Percentiles rank a stretch among this genome's conserved stretches.
Evolutionary conservation across 2,113 vertebrate genomes (phyloP).

Genomic region (Mormyrus lacerda): DNA sequence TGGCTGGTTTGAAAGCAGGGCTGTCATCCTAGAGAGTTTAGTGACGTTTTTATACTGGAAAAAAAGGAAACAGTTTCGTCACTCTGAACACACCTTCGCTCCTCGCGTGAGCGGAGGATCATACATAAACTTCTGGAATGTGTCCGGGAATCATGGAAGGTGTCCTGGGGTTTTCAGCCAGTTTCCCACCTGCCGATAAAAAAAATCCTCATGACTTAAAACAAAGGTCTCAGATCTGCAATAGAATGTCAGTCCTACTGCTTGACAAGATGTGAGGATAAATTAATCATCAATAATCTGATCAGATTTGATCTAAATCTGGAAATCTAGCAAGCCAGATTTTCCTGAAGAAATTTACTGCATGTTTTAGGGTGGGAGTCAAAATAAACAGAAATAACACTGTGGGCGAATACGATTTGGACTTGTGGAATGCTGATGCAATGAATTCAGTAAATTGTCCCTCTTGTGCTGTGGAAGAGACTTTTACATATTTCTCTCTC

Average conservation of each 20-base stretch:
- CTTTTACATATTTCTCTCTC: neutral
- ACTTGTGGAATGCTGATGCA: neutral
- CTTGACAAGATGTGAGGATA: neutral
- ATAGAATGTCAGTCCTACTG: neutral
- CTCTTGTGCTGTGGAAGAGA: neutral
- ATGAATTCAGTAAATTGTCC: neutral
- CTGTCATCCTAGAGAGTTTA: neutral
- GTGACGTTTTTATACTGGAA: neutral
- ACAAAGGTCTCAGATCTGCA: neutral
- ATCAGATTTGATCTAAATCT: neutral
- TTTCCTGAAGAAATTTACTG: neutral
- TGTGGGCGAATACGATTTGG: neutral
- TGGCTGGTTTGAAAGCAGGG: neutral
- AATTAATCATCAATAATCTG: neutral
- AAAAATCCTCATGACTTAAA: neutral
- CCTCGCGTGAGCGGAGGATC: neutral
- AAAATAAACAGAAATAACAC: neutral
- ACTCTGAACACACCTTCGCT: neutral
- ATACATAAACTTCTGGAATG: neutral
- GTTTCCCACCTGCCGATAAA: neutral
- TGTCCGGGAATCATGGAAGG: neutral
- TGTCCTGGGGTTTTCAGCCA: neutral
- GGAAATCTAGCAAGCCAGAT: neutral
- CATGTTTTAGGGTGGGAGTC: neutral
- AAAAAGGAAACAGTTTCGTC: neutral